Base-by-base conservation (phyloP, 2,797 vertebrate genomes). In the Sebastes dallii region DNA sequence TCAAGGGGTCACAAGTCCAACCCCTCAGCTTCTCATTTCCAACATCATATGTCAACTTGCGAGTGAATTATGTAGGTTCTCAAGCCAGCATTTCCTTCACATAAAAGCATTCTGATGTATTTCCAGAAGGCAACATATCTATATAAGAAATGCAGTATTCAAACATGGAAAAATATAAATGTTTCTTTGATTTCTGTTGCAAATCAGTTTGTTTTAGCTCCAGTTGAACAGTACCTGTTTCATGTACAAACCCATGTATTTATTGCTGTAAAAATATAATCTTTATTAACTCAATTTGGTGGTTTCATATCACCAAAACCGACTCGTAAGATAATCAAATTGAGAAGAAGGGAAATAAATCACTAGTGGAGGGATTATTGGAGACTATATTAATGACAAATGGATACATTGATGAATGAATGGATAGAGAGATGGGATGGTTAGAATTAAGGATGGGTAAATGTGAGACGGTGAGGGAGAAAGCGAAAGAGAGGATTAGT, bases 51-150 rank as follows among this genome's bases (percentile, higher is more conserved):
- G 72, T 79, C 81, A 66, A 68, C 74, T 77, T 60, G 12, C 54
- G 61, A 80, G 59, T 80, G 60, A 82, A 86, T 84, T 82, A 90
- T 84, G 73, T 71, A 87, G 70, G n/a, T 75, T 82, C 36, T 22
- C 30, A 52, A 66, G 67, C 18, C 64, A 74, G 59, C 50, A 58
- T 78, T 73, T 74, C 18, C 24, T 42, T 62, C 42, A 67, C 67
- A 78, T 91, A 81, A 91, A 90, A 89, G 78, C 75, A 81, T 85
- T 89, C 75, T 80, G 56, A 52, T 87, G 82, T 89, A 69, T 80
- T 42, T 75, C 76, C 78, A 74, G 61, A 52, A 29, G 82, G 64
- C 69, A 77, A 67, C 67, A 76, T 36, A 73, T 66, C 22, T 58
- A 64, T 69, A 68, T 30, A 62, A 52, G 64, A 81, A 68, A 82